Base-by-base conservation (phyloP, 2,113 vertebrate genomes). In the Haemorhous mexicanus region DNA sequence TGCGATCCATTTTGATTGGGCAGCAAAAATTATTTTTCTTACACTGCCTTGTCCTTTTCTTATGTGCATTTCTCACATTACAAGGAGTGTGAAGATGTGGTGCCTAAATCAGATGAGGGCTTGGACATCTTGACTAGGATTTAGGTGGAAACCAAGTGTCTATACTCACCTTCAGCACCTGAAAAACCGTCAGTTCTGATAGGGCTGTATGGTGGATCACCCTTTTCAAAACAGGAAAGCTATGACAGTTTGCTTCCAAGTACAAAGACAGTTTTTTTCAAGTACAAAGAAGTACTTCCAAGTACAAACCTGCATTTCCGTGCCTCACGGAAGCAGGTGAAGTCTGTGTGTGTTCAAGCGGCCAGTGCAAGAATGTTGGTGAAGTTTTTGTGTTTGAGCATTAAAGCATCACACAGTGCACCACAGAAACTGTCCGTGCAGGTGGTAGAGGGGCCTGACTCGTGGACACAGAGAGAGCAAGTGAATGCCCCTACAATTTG, bases 251-350 rank as follows among this genome's bases (percentile, higher is more conserved):
- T 67, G 4, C 18, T 74, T 91, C 46, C 10, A 13, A 82, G 23
- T 12, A 39, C n/a, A 74, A 81, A 52, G 23, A 21, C 28, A 12
- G 55, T 22, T 56, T 32, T 28, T 53, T 53, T 28, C 7, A 53
- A 53, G 28, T 32, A 53, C 37, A 74, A 81, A 61, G 17, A 21
- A 32, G 7, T 53, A 19, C 11, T 53, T 53, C 28, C 52, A 32
- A 53, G 9, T 64, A 77, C 15, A 84, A 47, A n/a, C 10, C 17
- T 74, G 24, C 0, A 0, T 59, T 90, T 37, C 7, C 7, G 43
- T 27, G 58, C 33, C 33, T 83, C 41, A 44, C 2, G 3, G 43
- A 89, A 24, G 30, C 46, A 78, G 46, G 32, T 0, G 0, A 75
- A 61, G 7, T 11, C 47, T 30, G 4, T 66, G 16, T 70, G 13